Conservation (phyloP, 2,113 vertebrate genomes). For the Macaca nemestrina region DNA sequence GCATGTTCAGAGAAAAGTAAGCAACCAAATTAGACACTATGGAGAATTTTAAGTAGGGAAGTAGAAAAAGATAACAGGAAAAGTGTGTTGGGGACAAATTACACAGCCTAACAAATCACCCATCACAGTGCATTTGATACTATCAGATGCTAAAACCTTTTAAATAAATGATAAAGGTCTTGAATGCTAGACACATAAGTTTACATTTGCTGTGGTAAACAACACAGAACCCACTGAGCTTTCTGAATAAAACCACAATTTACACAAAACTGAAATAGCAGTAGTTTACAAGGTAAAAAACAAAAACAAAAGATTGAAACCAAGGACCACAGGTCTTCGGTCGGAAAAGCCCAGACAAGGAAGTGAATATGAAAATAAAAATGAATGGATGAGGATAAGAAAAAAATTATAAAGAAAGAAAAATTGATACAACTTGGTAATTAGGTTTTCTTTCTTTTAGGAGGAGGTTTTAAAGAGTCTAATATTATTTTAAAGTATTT, state of each 20-base stretch:
- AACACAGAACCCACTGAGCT: background rate
- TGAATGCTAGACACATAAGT: background rate
- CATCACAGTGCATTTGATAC: background rate
- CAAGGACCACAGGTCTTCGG: background rate
- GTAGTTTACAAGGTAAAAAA: background rate
- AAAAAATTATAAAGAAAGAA: background rate
- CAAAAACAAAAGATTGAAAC: slow-evolving; percentile 10
- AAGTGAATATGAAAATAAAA: background rate
- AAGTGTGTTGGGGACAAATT: background rate
- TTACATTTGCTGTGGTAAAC: background rate
- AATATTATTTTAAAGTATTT: background rate
- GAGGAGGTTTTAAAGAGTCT: background rate
- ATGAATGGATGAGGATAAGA: background rate
- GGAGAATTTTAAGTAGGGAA: background rate
- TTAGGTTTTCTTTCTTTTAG: background rate
- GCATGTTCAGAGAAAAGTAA: background rate
- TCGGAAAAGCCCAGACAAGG: background rate
- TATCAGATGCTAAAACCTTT: background rate
- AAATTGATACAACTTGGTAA: background rate
- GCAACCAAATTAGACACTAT: background rate
- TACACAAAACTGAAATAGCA: background rate
- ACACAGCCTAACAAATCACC: background rate
- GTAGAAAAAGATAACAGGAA: background rate
- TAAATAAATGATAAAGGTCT: background rate
- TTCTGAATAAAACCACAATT: background rate